Evolutionary conservation across 2,113 vertebrate species (phyloP), one percentile per base, ranked within the genome.

Genomic region (Callospermophilus lateralis): DNA sequence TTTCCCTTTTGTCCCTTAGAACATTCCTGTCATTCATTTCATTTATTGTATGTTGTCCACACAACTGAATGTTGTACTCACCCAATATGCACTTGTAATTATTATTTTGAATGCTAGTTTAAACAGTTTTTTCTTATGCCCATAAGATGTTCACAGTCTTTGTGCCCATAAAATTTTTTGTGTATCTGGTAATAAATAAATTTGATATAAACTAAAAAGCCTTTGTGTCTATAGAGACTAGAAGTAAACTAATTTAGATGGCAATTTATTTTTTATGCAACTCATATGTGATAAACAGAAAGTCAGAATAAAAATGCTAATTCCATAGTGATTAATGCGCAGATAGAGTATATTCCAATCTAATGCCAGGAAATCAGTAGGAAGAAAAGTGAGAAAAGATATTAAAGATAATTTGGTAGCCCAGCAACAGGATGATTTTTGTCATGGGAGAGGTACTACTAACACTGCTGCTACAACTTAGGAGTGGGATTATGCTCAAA

Each of bases 391-490:
- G 20, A 58, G 34, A 26, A 86, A 16, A 79, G 53, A 58, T 42
- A 2, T 30, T 26, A 48, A 42, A 28, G 1, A 4, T 65, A 28
- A n/a, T 39, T 22, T 74, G 2, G 3, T 63, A 45, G 30, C 15
- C 28, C 24, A 30, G 77, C 9, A 42, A 16, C 26, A 65, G 11
- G 42, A 11, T 8, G 11, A 8, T 63, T 28, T 51, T 2, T 4
- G 0, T 30, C 16, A 42, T 0, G 63, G 42, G 11, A 37, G 32
- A 39, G 7, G 28, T 8, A 26, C 2, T 45, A 7, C 22, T 19
- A 12, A n/a, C 32, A 39, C 16, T 30, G 9, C 19, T 32, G 3
- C 30, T 20, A 13, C 8, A 37, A 3, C 17, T 58, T 63, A 13
- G 51, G 13, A 63, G 39, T 5, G 53, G 22, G 9, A 13, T 13